Percentiles rank a stretch among this genome's conserved stretches.
These are phyloP conservation scores for Nerophis ophidion DNA, from an alignment of 2,113 vertebrate genomes.

Conservation along the genomic window DNA sequence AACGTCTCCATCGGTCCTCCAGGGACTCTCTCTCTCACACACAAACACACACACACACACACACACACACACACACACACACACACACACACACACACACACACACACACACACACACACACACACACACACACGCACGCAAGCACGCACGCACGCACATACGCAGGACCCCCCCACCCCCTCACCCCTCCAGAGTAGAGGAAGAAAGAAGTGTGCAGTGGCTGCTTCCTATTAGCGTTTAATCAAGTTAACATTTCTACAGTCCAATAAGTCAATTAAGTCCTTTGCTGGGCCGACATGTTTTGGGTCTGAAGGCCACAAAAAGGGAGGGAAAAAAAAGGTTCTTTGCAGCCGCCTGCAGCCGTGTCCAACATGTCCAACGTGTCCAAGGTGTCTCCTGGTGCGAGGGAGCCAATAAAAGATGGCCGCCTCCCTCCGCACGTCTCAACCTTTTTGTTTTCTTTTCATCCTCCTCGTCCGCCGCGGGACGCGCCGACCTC, in stretches of 20 bases:
- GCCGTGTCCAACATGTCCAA: conserved; percentile 45
- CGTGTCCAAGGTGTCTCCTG: conserved; percentile 38
- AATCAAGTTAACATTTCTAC: conserved; percentile 69
- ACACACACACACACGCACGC: conserved; percentile 13
- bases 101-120: neutral
- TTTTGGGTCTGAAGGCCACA: conserved; percentile 42
- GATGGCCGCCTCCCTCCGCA: conserved; percentile 14
- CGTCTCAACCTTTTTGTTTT: conserved; percentile 31
- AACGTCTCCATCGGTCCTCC: neutral
- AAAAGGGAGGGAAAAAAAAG: conserved; percentile 18
- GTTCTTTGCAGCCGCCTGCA: conserved; percentile 42
- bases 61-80: conserved; percentile 25
- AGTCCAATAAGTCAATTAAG: conserved; percentile 64
- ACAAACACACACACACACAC: conserved; percentile 2
- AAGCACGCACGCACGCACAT: conserved; percentile 1
- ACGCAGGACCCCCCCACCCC: neutral
- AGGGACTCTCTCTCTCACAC: neutral
- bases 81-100: neutral
- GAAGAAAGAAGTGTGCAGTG: conserved; percentile 28
- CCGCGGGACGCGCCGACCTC: conserved; percentile 6
- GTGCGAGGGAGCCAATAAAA: conserved; percentile 70
- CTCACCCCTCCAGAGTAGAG: conserved; percentile 30
- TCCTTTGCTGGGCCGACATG: conserved; percentile 50
- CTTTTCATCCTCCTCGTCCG: conserved; percentile 33
- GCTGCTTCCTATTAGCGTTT: conserved; percentile 76